Evolutionary conservation across 2,113 vertebrate genomes (phyloP), one percentile per base, ranked within the genome.

Genomic region (Ondatra zibethicus): DNA sequence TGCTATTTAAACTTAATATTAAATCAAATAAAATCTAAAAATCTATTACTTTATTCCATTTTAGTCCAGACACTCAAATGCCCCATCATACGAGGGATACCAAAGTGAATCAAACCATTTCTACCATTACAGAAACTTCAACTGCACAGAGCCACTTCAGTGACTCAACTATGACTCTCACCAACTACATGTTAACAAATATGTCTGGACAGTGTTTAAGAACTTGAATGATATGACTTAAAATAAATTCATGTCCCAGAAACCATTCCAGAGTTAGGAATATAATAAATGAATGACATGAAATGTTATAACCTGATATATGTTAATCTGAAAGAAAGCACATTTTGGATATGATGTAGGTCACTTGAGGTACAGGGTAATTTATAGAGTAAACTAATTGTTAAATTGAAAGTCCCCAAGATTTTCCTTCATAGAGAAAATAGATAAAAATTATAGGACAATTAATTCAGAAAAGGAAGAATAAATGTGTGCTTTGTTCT

Each of bases 1-100:
- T 52, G 11, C 42, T 86, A 89, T 92, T 92, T 92, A 93, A 88
- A 36, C 39, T 86, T 95, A 92, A 61, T 94, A 77, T 88, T 66
- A 90, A 86, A 86, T 73, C 31, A 91, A 94, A 68, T 87, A 50
- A 47, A 70, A 87, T 68, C n/a, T 70, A 91, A 89, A 89, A 88
- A 95, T 72, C 29, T 50, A 58, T 88, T 89, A 95, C 81, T 61
- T 23, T 14, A 23, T 65, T 42, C 42, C 66, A 93, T 27, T 47
- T 45, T 66, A 66, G 77, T 80, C 52, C 33, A n/a, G 52, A 80
- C 7, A 12, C 17, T 90, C 58, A 90, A 52, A 2, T 82, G 68
- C 29, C 55, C 90, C 50, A 73, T 36, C 33, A 50, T 66, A 31
- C 21, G 73, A 86, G 14, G 58, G 13, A 19, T 91, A 89, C 31